Base-by-base conservation (phyloP, 2,797 vertebrate species). In the Erethizon dorsatum region DNA sequence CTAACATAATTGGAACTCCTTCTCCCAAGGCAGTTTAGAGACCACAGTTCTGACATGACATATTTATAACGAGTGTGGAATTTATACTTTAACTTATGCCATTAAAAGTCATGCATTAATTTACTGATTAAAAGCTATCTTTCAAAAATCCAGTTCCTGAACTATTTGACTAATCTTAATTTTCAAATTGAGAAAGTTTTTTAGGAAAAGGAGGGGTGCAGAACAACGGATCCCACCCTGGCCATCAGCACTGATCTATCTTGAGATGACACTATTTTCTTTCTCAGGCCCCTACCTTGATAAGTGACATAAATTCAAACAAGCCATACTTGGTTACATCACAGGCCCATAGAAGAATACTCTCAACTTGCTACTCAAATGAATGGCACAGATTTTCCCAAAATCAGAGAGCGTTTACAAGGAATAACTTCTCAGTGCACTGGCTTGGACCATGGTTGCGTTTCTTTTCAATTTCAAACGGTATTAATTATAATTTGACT, bases 221-320 rank as follows among this genome's bases (percentile, higher is more conserved):
- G 63, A 83, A 5, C 24, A 83, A 88, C 4, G 82, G 18, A 89
- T 9, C 3, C 67, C 31, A 45, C 14, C 41, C 12, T 69, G 90
- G 31, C 75, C 47, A 56, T 54, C 17, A 71, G 33, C 20, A 82
- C 31, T 75, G 33, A 94, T n/a, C 17, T 82, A 22, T 45, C n/a
- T 57, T 80, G 24, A 90, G 69, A 89, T 15, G n/a, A n/a, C 67
- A 85, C 1, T 8, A 79, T 28, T 93, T 71, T 86, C 75, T 33
- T 91, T 59, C 83, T 78, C 50, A 84, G 87, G 22, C 1, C 18
- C 15, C 71, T 61, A 61, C 56, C 52, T 90, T 92, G 31, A 87
- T 73, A 96, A 94, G 56, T 75, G 93, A 82, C 75, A 96, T 63
- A 56, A 96, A 82, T 45, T 75, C 91, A 92, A 89, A 65, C 33